A percentile compares a stretch with the other conserved stretches of the same genome.
phyloP scores from a whole-genome alignment of 2,888 invertebrate species.

The Eupithecia inturbata region DNA sequence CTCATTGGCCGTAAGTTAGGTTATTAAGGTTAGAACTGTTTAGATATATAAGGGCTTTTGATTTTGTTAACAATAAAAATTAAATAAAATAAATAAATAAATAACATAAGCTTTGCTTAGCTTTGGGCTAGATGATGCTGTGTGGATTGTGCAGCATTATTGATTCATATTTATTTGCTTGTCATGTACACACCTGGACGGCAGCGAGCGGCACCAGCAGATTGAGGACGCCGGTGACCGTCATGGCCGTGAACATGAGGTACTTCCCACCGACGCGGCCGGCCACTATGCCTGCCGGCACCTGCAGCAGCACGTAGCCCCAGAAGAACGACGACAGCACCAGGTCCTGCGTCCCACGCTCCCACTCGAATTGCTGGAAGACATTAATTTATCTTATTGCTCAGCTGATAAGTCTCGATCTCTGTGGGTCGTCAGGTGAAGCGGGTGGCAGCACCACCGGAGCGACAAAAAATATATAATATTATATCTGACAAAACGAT shows the following conservation, averaged over 20 bases:
- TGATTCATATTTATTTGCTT: no score
- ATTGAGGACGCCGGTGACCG: constrained; percentile 67
- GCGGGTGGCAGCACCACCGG: background rate
- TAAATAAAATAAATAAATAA: no score
- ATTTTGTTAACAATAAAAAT: no score
- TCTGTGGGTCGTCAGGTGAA: background rate
- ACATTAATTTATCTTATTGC: background rate
- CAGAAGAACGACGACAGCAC: constrained; percentile 92
- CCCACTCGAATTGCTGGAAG: constrained; percentile 84
- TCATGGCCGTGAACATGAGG: constrained; percentile 81
- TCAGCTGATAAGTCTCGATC: background rate
- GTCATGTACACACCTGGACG: constrained; percentile 46
- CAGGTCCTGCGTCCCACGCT: constrained; percentile 81
- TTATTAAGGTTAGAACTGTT: no score
- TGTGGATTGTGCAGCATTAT: no score
- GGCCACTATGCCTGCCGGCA: constrained; percentile 89
- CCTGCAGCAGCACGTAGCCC: constrained; percentile 90
- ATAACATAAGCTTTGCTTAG: no score
- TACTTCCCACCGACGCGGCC: constrained; percentile 91
- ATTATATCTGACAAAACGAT: background rate
- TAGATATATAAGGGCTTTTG: no score
- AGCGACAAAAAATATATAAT: background rate
- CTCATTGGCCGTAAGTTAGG: no score
- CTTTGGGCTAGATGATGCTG: no score
- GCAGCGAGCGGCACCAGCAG: constrained; percentile 70